A percentile compares a stretch with the other conserved stretches of the same genome.
These are phyloP conservation scores for Aspiorhynchus laticeps DNA, from an alignment of 2,113 vertebrate genomes.

Conservation along the genomic window DNA sequence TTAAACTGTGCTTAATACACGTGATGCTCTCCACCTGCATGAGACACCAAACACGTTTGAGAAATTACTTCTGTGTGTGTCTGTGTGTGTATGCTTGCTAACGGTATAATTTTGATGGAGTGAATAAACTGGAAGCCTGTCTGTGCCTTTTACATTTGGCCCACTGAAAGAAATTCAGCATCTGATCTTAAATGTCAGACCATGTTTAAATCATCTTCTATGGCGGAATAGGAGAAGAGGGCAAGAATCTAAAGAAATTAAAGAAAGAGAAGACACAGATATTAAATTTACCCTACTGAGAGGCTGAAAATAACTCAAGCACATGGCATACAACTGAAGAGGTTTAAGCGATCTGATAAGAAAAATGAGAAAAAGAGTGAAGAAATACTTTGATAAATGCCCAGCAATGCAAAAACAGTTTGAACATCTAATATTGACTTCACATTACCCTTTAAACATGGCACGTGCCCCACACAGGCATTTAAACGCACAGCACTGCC, in stretches of 20 bases:
- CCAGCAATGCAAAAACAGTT: slow-evolving; percentile 21
- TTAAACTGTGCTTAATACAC: neutral
- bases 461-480: neutral
- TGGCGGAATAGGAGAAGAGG: neutral
- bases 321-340: neutral
- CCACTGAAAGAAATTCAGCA: slow-evolving; percentile 12
- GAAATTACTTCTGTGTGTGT: neutral
- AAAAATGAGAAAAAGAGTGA: slow-evolving; percentile 1
- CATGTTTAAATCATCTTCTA: slow-evolving; percentile 17
- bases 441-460: neutral
- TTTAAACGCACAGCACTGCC: neutral
- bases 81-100: neutral
- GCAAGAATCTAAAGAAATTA: slow-evolving; percentile 23
- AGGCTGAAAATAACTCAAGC: slow-evolving; percentile 18
- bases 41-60: neutral
- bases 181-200: slow-evolving; percentile 38
- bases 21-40: neutral
- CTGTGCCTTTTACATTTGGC: slow-evolving; percentile 22
- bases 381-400: slow-evolving; percentile 16
- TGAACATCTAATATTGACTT: slow-evolving; percentile 23
- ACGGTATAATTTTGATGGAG: neutral
- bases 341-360: slow-evolving; percentile 4
- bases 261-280: slow-evolving; percentile 19
- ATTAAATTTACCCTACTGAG: slow-evolving; percentile 3
- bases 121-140: slow-evolving; percentile 20